A percentile compares a stretch with the other conserved stretches of the same genome.
phyloP scores from a whole-genome alignment of 2,797 vertebrate genomes.

The Atherinosoma microstoma region DNA sequence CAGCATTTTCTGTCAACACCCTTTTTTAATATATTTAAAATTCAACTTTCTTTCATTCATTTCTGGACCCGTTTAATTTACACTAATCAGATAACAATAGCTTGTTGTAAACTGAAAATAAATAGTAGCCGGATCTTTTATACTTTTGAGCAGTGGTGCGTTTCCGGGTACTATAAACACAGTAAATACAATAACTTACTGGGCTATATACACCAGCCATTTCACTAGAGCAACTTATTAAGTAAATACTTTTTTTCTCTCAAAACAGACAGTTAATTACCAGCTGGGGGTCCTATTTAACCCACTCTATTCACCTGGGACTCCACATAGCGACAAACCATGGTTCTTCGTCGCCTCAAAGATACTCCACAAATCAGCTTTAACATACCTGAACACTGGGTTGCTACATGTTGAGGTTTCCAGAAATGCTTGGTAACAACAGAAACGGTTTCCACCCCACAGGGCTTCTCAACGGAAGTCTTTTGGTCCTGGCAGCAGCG shows the following conservation, averaged over 20 bases:
- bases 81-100: background rate
- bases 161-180: background rate
- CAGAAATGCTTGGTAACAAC: background rate
- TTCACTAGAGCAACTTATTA: background rate
- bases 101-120: background rate
- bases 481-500: background rate
- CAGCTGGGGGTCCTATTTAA: background rate
- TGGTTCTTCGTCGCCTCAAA: background rate
- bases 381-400: constrained; percentile 35
- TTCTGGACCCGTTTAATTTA: background rate
- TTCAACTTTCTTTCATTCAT: too few relatives aligned
- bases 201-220: background rate
- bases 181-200: background rate
- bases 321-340: background rate
- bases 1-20: too few relatives aligned
- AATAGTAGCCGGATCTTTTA: background rate
- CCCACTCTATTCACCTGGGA: background rate
- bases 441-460: background rate
- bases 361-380: background rate
- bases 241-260: background rate
- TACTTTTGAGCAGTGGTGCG: background rate
- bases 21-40: too few relatives aligned
- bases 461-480: constrained; percentile 49
- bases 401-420: constrained; percentile 41
- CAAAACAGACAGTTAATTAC: background rate